These are phyloP conservation scores for Morelia viridis DNA, from an alignment of 2,797 vertebrate species.

Conservation along the genomic window DNA sequence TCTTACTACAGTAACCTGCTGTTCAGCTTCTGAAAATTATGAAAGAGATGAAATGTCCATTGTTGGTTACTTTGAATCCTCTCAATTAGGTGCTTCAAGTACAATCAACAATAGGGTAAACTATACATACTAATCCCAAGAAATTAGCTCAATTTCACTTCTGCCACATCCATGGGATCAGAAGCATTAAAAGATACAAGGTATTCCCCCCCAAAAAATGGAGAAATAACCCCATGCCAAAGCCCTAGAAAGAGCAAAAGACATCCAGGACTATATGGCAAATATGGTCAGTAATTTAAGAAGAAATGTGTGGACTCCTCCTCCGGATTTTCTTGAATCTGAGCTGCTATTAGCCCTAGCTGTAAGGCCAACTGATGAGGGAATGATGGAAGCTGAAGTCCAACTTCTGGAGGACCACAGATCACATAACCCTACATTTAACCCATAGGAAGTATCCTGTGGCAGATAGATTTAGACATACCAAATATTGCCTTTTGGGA, in stretches of 20 bases:
- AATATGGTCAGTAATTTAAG: conserved; percentile 15
- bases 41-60: neutral
- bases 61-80: neutral
- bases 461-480: conserved; percentile 10
- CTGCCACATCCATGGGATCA: neutral
- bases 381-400: neutral
- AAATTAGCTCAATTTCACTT: neutral
- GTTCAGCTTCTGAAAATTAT: neutral
- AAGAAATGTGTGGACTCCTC: neutral
- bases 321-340: neutral
- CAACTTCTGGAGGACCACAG: neutral
- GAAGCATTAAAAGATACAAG: neutral
- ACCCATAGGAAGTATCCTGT: neutral
- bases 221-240: neutral
- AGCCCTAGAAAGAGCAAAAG: neutral
- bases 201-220: neutral
- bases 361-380: neutral
- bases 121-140: neutral
- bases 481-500: conserved; percentile 16
- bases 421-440: neutral
- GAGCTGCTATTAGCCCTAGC: neutral
- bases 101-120: neutral
- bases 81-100: conserved; percentile 1
- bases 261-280: conserved; percentile 7
- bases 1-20: neutral